Evolutionary conservation across 2,113 vertebrate genomes (phyloP), one percentile per base, ranked within the genome.

Genomic region (Lepus timidus): DNA sequence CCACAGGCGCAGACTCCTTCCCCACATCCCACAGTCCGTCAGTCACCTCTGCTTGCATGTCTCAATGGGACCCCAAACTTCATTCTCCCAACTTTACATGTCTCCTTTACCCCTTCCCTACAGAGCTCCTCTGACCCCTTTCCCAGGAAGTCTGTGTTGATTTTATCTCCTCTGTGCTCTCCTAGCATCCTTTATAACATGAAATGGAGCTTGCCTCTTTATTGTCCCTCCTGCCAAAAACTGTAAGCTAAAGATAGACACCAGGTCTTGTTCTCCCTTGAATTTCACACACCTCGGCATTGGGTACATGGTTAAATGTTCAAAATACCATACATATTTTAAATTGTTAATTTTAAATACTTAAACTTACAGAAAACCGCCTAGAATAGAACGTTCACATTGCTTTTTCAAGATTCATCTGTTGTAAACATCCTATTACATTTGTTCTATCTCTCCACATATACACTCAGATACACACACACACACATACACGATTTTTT

Each of bases 291-390:
- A 89, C 33, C 22, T 25, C 78, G 55, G 33, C 44, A 58, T 83
- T 2, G 5, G 20, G n/a, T 51, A 74, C 39, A 65, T 75, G 23
- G 62, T 62, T 90, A 92, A 87, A 82, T 92, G 52, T n/a, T 78
- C 22, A 49, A 87, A 94, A 76, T 70, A 51, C 31, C 36, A 23
- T 58, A 58, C 13, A 58, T 58, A 58, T 75, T 64, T 71, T 9
- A 31, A 44, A 36, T 31, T 91, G 58, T 93, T 73, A 49, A 85
- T 96, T 84, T 68, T 44, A 85, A 88, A 79, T 83, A 64, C 33
- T 83, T 89, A 67, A 13, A 51, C 4, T 36, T 95, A 79, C 13
- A 85, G 88, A 78, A 88, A 88, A 39, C 86, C 52, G 12, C 71
- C n/a, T 75, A 70, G 6, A 81, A 91, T 91, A 64, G 36, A 78